A percentile compares a stretch with the other conserved stretches of the same genome.
These are phyloP conservation scores for Atherix ibis DNA, from an alignment of 2,888 invertebrate genomes.

Conservation along the genomic window DNA sequence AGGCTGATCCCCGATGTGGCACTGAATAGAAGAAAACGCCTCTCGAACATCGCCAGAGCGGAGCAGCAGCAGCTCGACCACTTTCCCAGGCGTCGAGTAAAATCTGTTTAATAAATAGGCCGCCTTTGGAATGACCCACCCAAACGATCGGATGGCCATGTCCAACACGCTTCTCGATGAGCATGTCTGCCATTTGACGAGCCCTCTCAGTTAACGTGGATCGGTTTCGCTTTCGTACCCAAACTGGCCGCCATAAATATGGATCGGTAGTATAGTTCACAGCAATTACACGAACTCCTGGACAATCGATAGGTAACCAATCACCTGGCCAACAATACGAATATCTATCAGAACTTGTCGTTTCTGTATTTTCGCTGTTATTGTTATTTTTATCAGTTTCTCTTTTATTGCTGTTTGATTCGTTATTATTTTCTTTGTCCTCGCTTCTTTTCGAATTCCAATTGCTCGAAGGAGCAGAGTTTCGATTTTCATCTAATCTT, in stretches of 20 bases:
- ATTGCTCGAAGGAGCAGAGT: neutral
- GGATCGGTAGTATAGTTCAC: constrained; percentile 70
- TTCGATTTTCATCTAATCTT: constrained; percentile 22
- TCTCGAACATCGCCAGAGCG: constrained; percentile 40
- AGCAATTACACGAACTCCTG: constrained; percentile 59
- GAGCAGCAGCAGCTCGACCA: constrained; percentile 28
- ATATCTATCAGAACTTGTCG: constrained; percentile 32
- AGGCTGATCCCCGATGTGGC: constrained; percentile 67
- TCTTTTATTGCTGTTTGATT: neutral
- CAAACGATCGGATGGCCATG: constrained; percentile 66
- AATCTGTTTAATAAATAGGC: constrained; percentile 71
- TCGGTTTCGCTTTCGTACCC: constrained; percentile 51
- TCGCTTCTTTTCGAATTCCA: too few relatives aligned
- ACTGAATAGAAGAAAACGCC: constrained; percentile 75
- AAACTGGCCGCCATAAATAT: constrained; percentile 58
- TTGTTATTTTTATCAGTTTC: neutral
- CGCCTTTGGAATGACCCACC: constrained; percentile 74
- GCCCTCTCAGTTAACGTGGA: constrained; percentile 49
- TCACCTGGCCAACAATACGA: constrained; percentile 71
- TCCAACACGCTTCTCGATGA: constrained; percentile 50
- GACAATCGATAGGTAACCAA: constrained; percentile 68
- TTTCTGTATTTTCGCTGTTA: constrained; percentile 6
- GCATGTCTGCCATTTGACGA: constrained; percentile 51
- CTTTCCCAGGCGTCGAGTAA: constrained; percentile 46
- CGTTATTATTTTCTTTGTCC: neutral